Conservation (phyloP, 2,888 invertebrate species). For the Amorpha juglandis region DNA sequence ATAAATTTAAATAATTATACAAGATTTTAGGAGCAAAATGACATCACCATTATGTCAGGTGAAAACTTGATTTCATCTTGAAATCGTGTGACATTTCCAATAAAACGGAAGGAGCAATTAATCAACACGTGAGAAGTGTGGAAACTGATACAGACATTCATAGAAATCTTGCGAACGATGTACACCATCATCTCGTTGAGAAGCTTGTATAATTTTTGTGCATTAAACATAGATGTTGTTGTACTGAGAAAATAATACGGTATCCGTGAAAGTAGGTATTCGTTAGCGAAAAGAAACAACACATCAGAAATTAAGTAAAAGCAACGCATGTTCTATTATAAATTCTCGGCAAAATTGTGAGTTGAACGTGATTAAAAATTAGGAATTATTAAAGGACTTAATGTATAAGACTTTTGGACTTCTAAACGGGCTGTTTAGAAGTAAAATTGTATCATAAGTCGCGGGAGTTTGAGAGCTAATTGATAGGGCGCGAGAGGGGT, state of each 20-base stretch:
- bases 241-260: background rate
- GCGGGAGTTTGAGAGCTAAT: too few species aligned
- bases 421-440: too few species aligned
- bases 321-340: background rate
- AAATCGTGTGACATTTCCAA: conserved; percentile 60
- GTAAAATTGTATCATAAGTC: too few species aligned
- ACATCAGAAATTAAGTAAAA: background rate
- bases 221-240: background rate
- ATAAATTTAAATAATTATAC: conserved; percentile 15
- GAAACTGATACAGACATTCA: conserved; percentile 57
- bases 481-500: too few species aligned
- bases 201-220: background rate
- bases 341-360: background rate
- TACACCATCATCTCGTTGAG: conserved; percentile 2
- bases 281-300: background rate
- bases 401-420: too few species aligned
- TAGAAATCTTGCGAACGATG: conserved; percentile 47
- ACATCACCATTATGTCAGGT: conserved; percentile 2
- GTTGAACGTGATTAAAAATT: background rate
- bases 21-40: background rate
- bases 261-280: background rate
- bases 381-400: too few species aligned
- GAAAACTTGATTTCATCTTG: conserved; percentile 35
- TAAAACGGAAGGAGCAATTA: conserved; percentile 53
- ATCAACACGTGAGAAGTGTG: conserved; percentile 61